Base-by-base conservation (phyloP, 1,140 invertebrate species). In the Proales similis region DNA sequence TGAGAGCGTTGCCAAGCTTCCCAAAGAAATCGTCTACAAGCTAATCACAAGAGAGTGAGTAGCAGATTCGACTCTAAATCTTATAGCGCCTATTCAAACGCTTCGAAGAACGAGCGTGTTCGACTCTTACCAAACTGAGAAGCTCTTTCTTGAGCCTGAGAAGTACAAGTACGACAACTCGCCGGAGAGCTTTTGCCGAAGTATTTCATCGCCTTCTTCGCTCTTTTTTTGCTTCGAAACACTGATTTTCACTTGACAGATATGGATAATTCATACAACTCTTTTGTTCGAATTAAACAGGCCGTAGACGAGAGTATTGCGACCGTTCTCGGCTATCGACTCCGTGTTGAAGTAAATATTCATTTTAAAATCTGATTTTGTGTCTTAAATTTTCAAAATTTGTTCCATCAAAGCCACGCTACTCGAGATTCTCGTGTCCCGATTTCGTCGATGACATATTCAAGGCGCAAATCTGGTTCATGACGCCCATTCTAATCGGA, bases 121-220 rank as follows among this genome's bases (percentile, higher is more conserved):
- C 17, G 22, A 57, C 3, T 42, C 17, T n/a, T 57, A 57, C 29
- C 29, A 42, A 5, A 57, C 51, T 17, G n/a, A 17, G 7, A 27
- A 26, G 11, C 7, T 12, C 17, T 57, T 39, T 42, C 22, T 24
- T 19, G 12, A 36, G 12, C 4, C 27, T 20, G 32, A 57, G 5
- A 29, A 57, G 11, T 57, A 57, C 32, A 19, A 42, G 36, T 57
- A 57, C 19, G 36, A 57, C 9, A 57, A 57, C 45, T 57, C 51
- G n/a, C 51, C 51, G 5, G 51, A 57, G 12, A 42, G 30, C 32
- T 57, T 57, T 42, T 57, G 51, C 19, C 36, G 20, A 39, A 26
- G 51, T 57, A 57, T 20, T 38, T 53, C 14, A 27, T 57, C 26
- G 12, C 5, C 19, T 19, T 38, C 20, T 30, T 5, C 22, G n/a